Conservation (phyloP, 1,140 invertebrate genomes). For the Chrysoperla carnea region DNA sequence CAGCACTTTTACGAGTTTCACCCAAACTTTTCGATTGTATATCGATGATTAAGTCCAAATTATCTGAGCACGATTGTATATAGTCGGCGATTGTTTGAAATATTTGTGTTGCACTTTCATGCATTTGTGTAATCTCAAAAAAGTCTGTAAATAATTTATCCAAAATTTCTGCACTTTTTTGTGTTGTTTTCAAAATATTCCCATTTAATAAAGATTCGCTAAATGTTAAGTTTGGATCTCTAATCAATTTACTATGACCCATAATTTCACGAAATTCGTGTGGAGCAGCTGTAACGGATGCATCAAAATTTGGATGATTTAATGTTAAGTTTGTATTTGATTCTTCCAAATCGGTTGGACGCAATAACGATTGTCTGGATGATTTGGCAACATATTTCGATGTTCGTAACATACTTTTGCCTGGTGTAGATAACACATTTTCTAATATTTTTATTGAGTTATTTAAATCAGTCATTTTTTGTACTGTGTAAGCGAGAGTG, state of each 20-base stretch:
- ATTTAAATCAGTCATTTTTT: conserved; percentile 11
- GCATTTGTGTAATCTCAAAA: conserved; percentile 32
- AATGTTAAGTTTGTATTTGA: conserved; percentile 1
- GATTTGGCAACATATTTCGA: no score
- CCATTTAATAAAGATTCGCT: conserved; percentile 23
- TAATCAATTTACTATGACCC: conserved; percentile 1
- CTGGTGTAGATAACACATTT: conserved; percentile 13
- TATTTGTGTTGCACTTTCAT: conserved; percentile 28
- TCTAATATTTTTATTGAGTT: conserved; percentile 18
- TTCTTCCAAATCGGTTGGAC: conserved; percentile 3
- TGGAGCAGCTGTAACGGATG: conserved; percentile 16
- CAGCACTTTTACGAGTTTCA: conserved; percentile 9
- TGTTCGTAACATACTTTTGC: conserved; percentile 12
- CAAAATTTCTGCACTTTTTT: conserved; percentile 27
- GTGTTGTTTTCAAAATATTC: conserved; percentile 23
- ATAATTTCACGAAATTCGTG: conserved; percentile 18
- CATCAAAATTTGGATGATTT: conserved; percentile 7
- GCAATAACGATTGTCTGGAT: background rate
- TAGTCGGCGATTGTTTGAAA: conserved; percentile 37
- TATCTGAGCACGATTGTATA: conserved; percentile 31
- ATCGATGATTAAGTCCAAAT: conserved; percentile 27
- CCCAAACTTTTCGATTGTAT: conserved; percentile 18
- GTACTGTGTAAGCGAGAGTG: background rate
- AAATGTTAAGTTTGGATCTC: conserved; percentile 22
- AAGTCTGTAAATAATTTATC: conserved; percentile 37